Conservation (phyloP, 2,888 invertebrate genomes). For the Acrobasis repandana region DNA sequence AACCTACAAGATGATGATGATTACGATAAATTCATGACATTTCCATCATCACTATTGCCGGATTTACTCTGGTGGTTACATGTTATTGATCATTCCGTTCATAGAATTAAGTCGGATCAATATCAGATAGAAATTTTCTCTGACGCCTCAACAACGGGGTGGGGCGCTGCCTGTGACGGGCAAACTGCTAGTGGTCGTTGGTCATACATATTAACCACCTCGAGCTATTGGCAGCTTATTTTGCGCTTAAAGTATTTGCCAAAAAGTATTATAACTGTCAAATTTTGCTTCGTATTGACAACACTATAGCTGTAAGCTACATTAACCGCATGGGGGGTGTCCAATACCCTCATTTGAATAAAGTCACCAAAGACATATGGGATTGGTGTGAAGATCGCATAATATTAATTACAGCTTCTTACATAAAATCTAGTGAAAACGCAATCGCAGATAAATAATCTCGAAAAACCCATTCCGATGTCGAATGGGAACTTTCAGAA, state of each 20-base stretch:
- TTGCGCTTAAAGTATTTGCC: constrained; percentile 20
- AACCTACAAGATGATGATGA: background rate
- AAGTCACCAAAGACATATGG: constrained; percentile 29
- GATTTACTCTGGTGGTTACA: constrained; percentile 19
- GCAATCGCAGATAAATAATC: constrained; percentile 30
- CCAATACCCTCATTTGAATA: constrained; percentile 28
- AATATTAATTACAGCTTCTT: constrained; percentile 39
- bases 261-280: constrained; percentile 14
- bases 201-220: constrained; percentile 19
- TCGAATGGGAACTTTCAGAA: constrained; percentile 28
- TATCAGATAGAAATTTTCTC: constrained; percentile 16
- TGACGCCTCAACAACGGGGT: constrained; percentile 20
- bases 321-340: constrained; percentile 29
- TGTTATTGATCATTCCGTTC: background rate
- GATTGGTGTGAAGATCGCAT: constrained; percentile 31
- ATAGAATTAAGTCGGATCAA: background rate
- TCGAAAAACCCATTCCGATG: constrained; percentile 27
- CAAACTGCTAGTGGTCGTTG: constrained; percentile 15
- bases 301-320: constrained; percentile 17
- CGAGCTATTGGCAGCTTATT: constrained; percentile 18
- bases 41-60: background rate
- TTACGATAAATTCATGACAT: constrained; percentile 9
- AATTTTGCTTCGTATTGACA: constrained; percentile 17
- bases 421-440: constrained; percentile 41
- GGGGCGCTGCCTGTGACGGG: constrained; percentile 6